phyloP scores from a whole-genome alignment of 2,888 invertebrate genomes.

The Apotomis betuletana region DNA sequence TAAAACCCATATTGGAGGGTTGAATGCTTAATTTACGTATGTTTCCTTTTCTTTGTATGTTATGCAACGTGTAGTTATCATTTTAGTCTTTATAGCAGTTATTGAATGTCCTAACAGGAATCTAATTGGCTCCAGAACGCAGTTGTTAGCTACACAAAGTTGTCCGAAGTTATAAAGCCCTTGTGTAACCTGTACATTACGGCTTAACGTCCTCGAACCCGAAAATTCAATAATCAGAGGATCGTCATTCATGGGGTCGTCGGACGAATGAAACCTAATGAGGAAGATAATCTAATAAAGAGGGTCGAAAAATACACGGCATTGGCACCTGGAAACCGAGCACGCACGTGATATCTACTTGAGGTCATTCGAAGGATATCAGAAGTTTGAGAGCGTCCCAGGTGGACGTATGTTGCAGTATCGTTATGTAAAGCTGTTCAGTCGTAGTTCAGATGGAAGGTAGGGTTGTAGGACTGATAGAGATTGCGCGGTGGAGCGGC shows the following conservation, averaged over 20 bases:
- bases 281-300: conserved; percentile 52
- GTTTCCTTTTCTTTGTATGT: too few species aligned
- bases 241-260: conserved; percentile 41
- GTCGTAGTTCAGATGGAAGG: conserved; percentile 31
- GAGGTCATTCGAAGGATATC: background rate
- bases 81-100: background rate
- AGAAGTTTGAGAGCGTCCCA: conserved; percentile 6
- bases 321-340: conserved; percentile 5
- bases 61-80: too few species aligned
- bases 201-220: conserved; percentile 16
- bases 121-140: background rate
- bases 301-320: conserved; percentile 42
- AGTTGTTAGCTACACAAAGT: background rate
- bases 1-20: too few species aligned
- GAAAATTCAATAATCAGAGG: conserved; percentile 42
- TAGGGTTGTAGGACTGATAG: conserved; percentile 30
- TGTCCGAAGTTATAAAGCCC: background rate
- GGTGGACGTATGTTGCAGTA: conserved; percentile 5
- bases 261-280: conserved; percentile 46
- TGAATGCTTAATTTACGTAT: too few species aligned
- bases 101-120: background rate
- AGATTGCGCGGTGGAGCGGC: conserved; percentile 37
- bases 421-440: conserved; percentile 25
- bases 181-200: background rate
- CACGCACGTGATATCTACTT: conserved; percentile 2